Base-by-base conservation (phyloP, 1,140 invertebrate genomes). In the Theocolax elegans region DNA sequence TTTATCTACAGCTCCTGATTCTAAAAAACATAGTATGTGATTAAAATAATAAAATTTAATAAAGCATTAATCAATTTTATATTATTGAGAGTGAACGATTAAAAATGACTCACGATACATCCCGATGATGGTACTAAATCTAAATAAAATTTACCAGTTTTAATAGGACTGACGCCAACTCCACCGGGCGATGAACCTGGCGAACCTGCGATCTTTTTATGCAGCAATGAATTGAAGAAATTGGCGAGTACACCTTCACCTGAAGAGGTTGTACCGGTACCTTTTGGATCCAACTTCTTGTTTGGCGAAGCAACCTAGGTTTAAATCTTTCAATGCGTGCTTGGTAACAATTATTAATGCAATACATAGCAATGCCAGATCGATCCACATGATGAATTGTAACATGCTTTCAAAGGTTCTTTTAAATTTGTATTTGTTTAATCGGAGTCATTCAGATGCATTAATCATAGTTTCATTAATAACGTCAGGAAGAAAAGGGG, bases 201-300 rank as follows among this genome's bases (percentile, higher is more conserved):
- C 7, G 76, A 78, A 15, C 77, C 75, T 17, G 91, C 92, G n/a
- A 92, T 91, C 85, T 96, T 97, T 89, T 98, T 98, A 84, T 93
- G 94, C 74, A 99, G 89, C 76, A 99, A 86, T 72, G 96, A 98
- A 88, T 98, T 99, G 88, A 99, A 99, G 89, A 99, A 99, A 85
- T 96, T 98, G 8, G 97, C 97, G 71, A 99, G 85, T 44, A 99
- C 96, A 62, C 97, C 95, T 88, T 99, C 97, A 65, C 94, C 94
- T 59, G 91, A 91, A 4, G 92, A 89, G 42, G 91, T 89, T 67
- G 88, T 87, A 7, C 82, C 83, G 1, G 81, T 73, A 35, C 77
- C 76, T 73, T 86, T 86, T 0, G 82, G 76, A 72, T 86, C 84
- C 70, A 86, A 69, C 63, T 85, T 86, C 71, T 86, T 86, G 70